Evolutionary conservation across 1,140 invertebrate species (phyloP), one percentile per base, ranked within the genome.

Genomic region (Pseudomyrmex flavicornis): DNA sequence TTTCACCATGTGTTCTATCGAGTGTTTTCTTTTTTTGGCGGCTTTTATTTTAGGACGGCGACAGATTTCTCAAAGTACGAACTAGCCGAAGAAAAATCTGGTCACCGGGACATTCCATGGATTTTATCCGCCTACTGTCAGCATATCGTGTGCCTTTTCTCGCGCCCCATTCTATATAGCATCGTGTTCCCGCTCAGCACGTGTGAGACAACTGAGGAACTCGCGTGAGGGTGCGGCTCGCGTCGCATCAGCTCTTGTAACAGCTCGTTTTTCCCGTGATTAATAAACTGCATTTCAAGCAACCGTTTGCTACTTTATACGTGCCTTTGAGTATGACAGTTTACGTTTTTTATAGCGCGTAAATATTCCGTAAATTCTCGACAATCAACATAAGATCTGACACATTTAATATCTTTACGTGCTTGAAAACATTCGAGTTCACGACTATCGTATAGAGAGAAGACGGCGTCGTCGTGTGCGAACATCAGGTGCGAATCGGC

Each of bases 1-100:
- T 80, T 80, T 70, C 52, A 58, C 66, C 76, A 72, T 70, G 35
- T 80, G 76, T 22, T 52, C 15, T 70, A 70, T 77, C 62, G 26
- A 66, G 4, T 76, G 48, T 66, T 70, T 56, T 13, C 4, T 44
- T 46, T 59, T 61, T 58, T 59, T 35, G 59, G 22, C 5, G 13
- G 15, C 13, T 17, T 15, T 70, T 58, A 35, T 26, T 48, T 70
- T 20, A 70, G 20, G 59, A 70, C 12, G 2, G 1, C 22, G 17
- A 22, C 65, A 7, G 44, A 80, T 59, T 70, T 80, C 56, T 70
- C 54, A 5, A 59, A 59, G 52, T 26, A n/a, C 50, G n/a, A 13
- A 17, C 13, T 35, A 7, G 12, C 1, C 13, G 52, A 2, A 52
- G 22, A 48, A 70, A 80, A 80, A 50, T 80, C 54, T 80, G 44